Conservation (phyloP, 1,140 invertebrate species). For the Drosophila busckii region DNA sequence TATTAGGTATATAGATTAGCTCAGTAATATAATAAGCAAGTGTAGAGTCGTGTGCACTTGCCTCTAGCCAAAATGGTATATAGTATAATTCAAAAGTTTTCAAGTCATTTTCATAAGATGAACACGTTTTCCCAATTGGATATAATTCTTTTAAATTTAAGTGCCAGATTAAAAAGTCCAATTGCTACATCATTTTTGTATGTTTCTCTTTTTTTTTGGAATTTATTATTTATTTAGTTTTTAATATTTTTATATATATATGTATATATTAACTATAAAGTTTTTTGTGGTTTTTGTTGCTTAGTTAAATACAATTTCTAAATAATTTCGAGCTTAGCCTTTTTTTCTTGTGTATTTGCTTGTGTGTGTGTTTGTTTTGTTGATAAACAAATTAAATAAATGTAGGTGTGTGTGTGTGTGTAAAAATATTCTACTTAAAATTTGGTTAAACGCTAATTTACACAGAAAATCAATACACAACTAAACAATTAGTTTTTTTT, state of each 20-base stretch:
- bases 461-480: slow-evolving; percentile 62
- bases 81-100: slow-evolving; percentile 29
- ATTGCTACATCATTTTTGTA: slow-evolving; percentile 22
- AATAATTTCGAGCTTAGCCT: slow-evolving; percentile 70
- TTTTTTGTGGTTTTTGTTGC: slow-evolving; percentile 25
- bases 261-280: slow-evolving; percentile 62
- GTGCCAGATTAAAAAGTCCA: slow-evolving; percentile 35
- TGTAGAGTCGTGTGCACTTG: too few relatives aligned
- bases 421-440: slow-evolving; percentile 66
- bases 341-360: slow-evolving; percentile 42
- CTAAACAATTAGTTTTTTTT: slow-evolving; percentile 59
- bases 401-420: slow-evolving; percentile 21
- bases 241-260: slow-evolving; percentile 54
- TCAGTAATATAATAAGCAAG: slow-evolving; percentile 11
- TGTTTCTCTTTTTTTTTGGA: slow-evolving; percentile 8
- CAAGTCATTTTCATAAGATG: slow-evolving; percentile 40
- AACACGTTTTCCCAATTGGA: slow-evolving; percentile 22
- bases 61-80: neutral
- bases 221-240: slow-evolving; percentile 50
- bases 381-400: slow-evolving; percentile 24
- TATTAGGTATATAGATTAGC: slow-evolving; percentile 18
- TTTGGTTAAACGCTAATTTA: slow-evolving; percentile 74
- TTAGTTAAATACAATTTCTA: slow-evolving; percentile 61
- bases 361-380: slow-evolving; percentile 16
- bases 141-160: slow-evolving; percentile 3